Percentiles rank a stretch among this genome's conserved stretches.
phyloP scores from a whole-genome alignment of 2,888 invertebrate genomes.

The Nemotelus nigrinus region DNA sequence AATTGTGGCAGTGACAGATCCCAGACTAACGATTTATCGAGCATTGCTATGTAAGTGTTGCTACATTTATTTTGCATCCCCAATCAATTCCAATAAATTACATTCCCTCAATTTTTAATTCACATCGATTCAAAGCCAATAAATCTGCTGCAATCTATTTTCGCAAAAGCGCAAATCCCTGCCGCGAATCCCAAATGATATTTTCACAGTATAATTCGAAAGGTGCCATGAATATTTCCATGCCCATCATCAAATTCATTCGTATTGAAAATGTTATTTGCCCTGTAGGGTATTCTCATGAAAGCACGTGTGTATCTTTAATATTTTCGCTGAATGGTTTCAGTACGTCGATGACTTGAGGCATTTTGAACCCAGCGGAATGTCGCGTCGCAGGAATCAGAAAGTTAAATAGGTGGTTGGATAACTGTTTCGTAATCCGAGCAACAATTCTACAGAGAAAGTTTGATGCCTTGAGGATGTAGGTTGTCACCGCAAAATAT shows the following conservation, averaged over 20 bases:
- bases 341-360: neutral
- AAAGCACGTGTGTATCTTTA: conserved; percentile 20
- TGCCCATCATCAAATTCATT: neutral
- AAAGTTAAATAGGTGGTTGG: neutral
- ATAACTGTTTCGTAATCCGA: neutral
- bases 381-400: neutral
- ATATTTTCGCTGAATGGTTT: neutral
- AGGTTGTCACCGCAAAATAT: conserved; percentile 1
- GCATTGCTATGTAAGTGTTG: no score
- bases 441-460: neutral
- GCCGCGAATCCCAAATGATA: no score
- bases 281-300: neutral
- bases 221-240: no score
- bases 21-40: no score
- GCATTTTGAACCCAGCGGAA: neutral
- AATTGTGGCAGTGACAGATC: no score
- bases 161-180: no score
- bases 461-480: neutral
- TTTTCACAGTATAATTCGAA: no score
- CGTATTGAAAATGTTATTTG: conserved; percentile 1
- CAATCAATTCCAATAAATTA: no score
- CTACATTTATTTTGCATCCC: no score
- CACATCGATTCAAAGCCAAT: no score
- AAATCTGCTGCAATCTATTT: no score
- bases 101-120: no score